These are phyloP conservation scores for Paracanthobrama guichenoti DNA, from an alignment of 2,113 vertebrate genomes.

Conservation along the genomic window DNA sequence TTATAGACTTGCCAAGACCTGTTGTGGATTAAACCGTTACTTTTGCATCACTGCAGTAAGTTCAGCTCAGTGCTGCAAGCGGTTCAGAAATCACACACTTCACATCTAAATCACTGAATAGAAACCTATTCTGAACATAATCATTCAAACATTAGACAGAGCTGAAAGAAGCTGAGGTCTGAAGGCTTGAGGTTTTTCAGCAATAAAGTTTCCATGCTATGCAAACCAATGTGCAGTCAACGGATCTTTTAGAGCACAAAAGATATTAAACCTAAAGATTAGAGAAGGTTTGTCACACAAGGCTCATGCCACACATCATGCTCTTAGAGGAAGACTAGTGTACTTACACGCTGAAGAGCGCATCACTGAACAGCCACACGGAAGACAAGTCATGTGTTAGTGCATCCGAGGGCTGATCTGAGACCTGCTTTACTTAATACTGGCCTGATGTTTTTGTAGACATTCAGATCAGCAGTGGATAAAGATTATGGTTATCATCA, in stretches of 20 bases:
- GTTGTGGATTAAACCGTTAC: background rate
- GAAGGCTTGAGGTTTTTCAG: background rate
- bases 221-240: background rate
- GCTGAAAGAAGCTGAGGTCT: background rate
- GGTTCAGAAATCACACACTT: background rate
- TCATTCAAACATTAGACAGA: background rate
- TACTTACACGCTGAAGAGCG: constrained; percentile 55
- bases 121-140: background rate
- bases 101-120: background rate
- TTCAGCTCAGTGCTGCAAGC: background rate
- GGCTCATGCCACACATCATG: constrained; percentile 54
- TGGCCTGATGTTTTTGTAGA: background rate
- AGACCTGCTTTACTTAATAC: constrained; percentile 6
- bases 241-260: background rate
- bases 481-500: background rate
- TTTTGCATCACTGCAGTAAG: background rate
- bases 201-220: background rate
- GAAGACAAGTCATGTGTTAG: constrained; percentile 53
- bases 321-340: constrained; percentile 37
- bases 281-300: constrained; percentile 4
- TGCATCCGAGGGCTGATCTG: constrained; percentile 4
- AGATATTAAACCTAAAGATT: background rate
- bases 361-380: constrained; percentile 55
- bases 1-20: background rate
- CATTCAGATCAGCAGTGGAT: constrained; percentile 2